Base-by-base conservation (phyloP, 2,113 vertebrate genomes). In the Heterotilapia buettikoferi region DNA sequence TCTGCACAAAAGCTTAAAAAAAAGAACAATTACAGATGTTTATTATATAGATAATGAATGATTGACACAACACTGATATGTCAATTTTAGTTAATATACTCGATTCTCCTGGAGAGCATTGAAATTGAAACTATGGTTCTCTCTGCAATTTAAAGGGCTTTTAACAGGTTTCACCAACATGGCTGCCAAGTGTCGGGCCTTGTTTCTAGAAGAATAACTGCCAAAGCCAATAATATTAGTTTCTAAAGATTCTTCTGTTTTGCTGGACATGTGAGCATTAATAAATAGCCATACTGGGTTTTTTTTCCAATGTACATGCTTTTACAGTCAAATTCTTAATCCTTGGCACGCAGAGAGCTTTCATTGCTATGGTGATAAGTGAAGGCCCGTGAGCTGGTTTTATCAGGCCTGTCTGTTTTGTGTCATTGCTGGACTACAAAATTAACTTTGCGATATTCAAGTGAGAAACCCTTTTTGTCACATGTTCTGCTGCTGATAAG, bases 351-450 rank as follows among this genome's bases (percentile, higher is more conserved):
- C 66, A 45, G 71, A 29, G 14, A 78, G 82, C 71, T 79, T 84
- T 33, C 87, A 54, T 80, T 50, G 71, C 85, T 52, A 76, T 57
- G 85, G 52, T 18, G 73, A 91, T 86, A 11, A 5, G 53, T 7
- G 50, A 43, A 73, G 24, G 36, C n/a, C 33, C 3, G 50, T 16
- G 61, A 9, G 73, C 31, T 13, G 80, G 53, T 81, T 82, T 36
- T 36, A 78, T 85, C 88, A 57, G 59, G 12, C 56, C 71, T 29
- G 43, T 76, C 43, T 76, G 43, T 76, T 43, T 73, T 84, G 36
- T 45, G 76, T 85, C 88, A 81, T 3, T 6, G 18, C 71, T 76
- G 53, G 52, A 78, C 71, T 87, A 76, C 71, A 63, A 83, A 89
- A 87, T 85, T 85, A 89, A 89, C 83, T 61, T 3, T 24, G 29